Evolutionary conservation across 2,888 invertebrate genomes (phyloP), one percentile per base, ranked within the genome.

Genomic region (Cryptocephalus primarius): DNA sequence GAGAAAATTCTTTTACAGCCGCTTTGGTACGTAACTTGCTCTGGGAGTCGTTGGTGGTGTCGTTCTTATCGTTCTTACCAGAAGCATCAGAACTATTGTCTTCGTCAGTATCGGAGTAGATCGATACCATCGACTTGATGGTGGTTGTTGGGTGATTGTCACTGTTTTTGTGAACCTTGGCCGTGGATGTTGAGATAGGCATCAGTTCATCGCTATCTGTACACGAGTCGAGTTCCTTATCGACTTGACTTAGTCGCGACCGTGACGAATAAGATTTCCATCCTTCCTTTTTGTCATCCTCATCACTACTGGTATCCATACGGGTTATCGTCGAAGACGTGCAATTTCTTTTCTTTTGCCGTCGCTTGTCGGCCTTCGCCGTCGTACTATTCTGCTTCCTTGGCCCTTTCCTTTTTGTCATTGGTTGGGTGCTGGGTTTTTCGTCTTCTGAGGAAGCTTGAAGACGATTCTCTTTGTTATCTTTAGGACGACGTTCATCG

Each of bases 101-200:
- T 58, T 86, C 85, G 58, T 86, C 85, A 55, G 85, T 86, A 57
- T 90, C 88, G 0, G 90, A 89, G 69, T 90, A 91, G 58, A 90
- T 89, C 50, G 85, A 82, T 13, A 80, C 74, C n/a, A 79, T 76
- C 48, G 77, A 76, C 63, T 78, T 79, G 52, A 73, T 71, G 52
- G 59, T 78, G 52, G 73, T 71, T 52, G 59, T 61, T 46, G 67
- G 65, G 52, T 63, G 61, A 54, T 60, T 60, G 56, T 66, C 67
- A 40, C 60, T 60, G 6, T 6, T 22, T 22, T 22, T 22, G 2
- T 22, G 22, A 2, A 22, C 22, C 55, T 75, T 77, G 39, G 54
- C 48, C 34, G 42, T 50, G 2, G 58, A 38, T 47, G 55, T 53
- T 13, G 47, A 51, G 44, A 57, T 72, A 70, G 42, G 77, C 32